phyloP scores from a whole-genome alignment of 1,140 invertebrate species.

The Calosoma granatense region DNA sequence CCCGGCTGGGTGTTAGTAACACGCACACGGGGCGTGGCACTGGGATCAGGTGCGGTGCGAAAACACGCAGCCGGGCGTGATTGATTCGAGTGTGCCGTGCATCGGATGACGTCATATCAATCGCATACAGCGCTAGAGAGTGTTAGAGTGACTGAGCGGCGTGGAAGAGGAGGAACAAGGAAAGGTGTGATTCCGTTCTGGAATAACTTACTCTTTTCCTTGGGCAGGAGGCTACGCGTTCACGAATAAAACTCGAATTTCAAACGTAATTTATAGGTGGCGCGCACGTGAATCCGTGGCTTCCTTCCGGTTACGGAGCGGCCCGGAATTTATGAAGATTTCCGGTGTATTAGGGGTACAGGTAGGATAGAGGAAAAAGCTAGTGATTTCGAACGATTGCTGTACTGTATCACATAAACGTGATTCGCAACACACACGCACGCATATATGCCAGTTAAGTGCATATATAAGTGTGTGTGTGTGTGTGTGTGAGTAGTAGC shows the following conservation, averaged over 20 bases:
- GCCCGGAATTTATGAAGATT: not conserved
- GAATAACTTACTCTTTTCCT: conserved; percentile 4
- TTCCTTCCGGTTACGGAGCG: not conserved
- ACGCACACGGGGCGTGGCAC: not conserved
- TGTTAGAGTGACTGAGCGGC: too few relatives aligned
- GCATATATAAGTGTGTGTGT: too few relatives aligned
- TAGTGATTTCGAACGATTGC: not conserved
- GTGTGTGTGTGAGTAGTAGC: too few relatives aligned
- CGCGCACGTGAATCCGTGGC: not conserved
- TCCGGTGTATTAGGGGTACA: not conserved
- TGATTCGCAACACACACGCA: too few relatives aligned
- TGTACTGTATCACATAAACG: not conserved
- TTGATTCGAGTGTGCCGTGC: conserved; percentile 1
- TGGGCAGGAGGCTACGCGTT: too few relatives aligned
- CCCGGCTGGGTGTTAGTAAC: not conserved
- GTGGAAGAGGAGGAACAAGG: too few relatives aligned
- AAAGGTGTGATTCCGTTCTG: not conserved
- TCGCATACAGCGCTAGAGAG: too few relatives aligned
- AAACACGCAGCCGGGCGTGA: not conserved
- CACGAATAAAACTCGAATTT: not conserved
- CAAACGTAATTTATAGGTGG: not conserved
- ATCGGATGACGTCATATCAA: conserved; percentile 2
- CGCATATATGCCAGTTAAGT: too few relatives aligned
- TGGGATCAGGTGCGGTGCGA: not conserved
- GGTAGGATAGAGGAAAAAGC: not conserved